phyloP scores from a whole-genome alignment of 2,888 invertebrate species.

The Diadromus collaris region DNA sequence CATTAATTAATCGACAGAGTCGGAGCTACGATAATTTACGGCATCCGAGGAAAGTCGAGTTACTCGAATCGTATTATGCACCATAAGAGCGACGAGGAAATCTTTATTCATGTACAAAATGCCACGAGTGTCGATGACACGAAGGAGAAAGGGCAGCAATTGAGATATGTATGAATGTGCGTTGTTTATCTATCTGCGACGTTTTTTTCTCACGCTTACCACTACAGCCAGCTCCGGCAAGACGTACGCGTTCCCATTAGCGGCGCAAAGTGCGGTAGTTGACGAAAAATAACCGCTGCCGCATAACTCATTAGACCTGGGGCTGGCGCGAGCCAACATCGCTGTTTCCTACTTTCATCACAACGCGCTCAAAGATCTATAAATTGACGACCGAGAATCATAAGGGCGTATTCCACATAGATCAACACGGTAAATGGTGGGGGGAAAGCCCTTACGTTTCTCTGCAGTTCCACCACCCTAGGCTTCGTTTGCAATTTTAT shows the following conservation, averaged over 20 bases:
- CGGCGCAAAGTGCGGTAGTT: neutral
- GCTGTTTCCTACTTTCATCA: conserved; percentile 33
- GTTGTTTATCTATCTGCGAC: neutral
- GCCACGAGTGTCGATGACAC: conserved; percentile 9
- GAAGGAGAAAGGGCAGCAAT: neutral
- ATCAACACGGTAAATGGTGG: neutral
- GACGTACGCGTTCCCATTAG: neutral
- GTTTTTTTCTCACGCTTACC: conserved; percentile 10
- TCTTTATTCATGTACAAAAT: conserved; percentile 10
- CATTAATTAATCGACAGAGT: neutral
- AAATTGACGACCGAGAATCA: neutral
- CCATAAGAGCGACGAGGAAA: neutral
- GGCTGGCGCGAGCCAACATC: neutral
- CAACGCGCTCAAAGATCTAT: conserved; percentile 11
- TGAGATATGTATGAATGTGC: neutral
- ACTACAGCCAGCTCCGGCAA: neutral
- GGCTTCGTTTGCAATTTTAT: neutral
- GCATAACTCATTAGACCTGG: conserved; percentile 25
- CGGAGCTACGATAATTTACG: neutral
- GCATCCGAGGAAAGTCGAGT: conserved; percentile 1
- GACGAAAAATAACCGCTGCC: conserved; percentile 23
- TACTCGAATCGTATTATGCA: neutral
- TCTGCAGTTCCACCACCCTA: neutral
- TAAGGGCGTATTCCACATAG: no score
- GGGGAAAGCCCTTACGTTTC: neutral